Evolutionary conservation across 2,888 invertebrate genomes (phyloP), one percentile per base, ranked within the genome.

Genomic region (Cerastis rubricosa): DNA sequence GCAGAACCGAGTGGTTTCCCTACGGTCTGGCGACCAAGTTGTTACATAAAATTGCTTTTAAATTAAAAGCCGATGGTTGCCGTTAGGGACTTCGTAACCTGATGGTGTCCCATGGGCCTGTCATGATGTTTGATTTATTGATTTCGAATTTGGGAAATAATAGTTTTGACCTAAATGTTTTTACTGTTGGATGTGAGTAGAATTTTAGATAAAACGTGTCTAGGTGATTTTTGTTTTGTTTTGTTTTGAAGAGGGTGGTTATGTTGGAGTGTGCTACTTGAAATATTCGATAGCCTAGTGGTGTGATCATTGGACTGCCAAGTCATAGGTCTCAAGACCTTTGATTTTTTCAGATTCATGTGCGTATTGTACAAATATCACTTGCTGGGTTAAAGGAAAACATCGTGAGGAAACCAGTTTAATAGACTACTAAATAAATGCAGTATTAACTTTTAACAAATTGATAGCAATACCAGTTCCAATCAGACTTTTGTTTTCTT

Each of bases 1-100:
- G 81, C 77, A 82, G 89, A 90, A 92, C 92, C 91, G 88, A 89
- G 85, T 86, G 87, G 90, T 91, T 90, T 90, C 88, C 93, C 90
- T 88, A 86, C 89, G 90, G 91, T 85, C 83, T 83, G 57, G 85
- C 85, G 88, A 87, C 81, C 85, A 85, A 87, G 87, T 85, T 89
- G 91, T 87, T 87, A 96, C 96, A 96, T 89, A 93, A 93, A 95
- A 96, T 96, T 90, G 95, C 96, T 96, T 95, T 96, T 95, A 96
- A 90, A 91, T 93, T 93, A 91, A 93, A 93, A 94, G 93, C 92
- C 88, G 84, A 84, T 78, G 83, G 72, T 74, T 66, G 78, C 74
- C 89, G 87, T 80, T 22, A 69, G 87, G 90, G 88, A 80, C 66
- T 77, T 64, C 40, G 69, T 73, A 83, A 80, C 83, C 85, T 88